Percentiles rank a stretch among this genome's conserved stretches.
Conservation (phyloP, 2,888 invertebrate species). For the Euplexia lucipara region DNA sequence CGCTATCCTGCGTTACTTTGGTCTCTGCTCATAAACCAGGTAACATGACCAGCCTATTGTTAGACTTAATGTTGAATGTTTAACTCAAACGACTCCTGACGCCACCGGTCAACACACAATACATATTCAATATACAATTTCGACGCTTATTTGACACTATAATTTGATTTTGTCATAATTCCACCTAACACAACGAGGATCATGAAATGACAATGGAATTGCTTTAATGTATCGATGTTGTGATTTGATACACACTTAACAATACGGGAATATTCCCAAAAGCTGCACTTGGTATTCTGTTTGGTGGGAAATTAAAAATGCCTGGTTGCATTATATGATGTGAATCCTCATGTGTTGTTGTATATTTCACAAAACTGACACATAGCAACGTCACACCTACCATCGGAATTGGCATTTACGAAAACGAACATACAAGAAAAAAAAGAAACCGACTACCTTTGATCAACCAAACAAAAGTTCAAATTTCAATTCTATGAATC, state of each 20-base stretch:
- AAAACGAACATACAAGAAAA: neutral
- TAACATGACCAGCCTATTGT: neutral
- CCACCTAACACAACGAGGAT: neutral
- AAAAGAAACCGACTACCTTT: neutral
- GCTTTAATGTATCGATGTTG: too few relatives aligned
- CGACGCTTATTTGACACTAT: neutral
- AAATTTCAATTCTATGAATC: neutral
- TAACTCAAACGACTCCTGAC: conserved; percentile 7
- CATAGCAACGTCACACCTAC: neutral
- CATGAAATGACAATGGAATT: neutral
- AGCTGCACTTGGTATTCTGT: neutral
- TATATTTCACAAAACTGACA: neutral
- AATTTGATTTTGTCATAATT: neutral
- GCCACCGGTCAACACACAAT: conserved; percentile 8
- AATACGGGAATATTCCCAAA: neutral
- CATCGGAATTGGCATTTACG: neutral
- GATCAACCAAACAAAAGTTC: neutral
- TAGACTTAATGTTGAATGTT: conserved; percentile 1
- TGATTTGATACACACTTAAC: too few relatives aligned
- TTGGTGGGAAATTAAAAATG: neutral
- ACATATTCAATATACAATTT: conserved; percentile 11
- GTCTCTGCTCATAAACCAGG: neutral
- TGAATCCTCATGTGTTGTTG: too few relatives aligned
- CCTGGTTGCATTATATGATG: neutral
- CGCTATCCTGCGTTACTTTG: neutral